Conservation (phyloP, 2,888 invertebrate species). For the Chirona hameri region DNA sequence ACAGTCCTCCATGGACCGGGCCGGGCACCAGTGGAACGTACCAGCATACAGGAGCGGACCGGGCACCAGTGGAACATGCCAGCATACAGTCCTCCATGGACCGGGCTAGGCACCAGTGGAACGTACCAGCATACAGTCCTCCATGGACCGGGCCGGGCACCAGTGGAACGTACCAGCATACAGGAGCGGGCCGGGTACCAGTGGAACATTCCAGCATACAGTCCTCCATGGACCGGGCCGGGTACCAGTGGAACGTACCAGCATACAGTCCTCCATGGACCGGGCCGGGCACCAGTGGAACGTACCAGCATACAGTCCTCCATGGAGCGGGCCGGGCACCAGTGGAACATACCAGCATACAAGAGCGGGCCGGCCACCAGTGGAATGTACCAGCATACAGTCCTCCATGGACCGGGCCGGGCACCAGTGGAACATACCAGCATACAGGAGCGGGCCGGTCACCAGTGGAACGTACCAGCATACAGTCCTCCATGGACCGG, state of each 20-base stretch:
- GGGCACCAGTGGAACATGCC: too few relatives aligned
- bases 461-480: background rate
- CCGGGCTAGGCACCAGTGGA: too few relatives aligned
- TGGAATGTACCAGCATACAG: constrained; percentile 85
- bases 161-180: background rate
- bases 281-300: too few relatives aligned
- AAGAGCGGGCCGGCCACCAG: too few relatives aligned
- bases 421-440: too few relatives aligned
- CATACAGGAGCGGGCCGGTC: too few relatives aligned
- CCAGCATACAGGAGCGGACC: too few relatives aligned
- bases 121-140: too few relatives aligned
- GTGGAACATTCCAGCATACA: constrained; percentile 87
- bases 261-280: constrained; percentile 3
- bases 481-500: background rate
- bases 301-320: too few relatives aligned
- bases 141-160: background rate
- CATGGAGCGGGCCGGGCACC: background rate
- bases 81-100: constrained; percentile 11
- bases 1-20: constrained; percentile 93
- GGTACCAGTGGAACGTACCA: background rate
- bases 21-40: too few relatives aligned
- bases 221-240: constrained; percentile 92
- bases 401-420: constrained; percentile 90
- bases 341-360: background rate
- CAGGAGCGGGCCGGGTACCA: too few relatives aligned